A percentile compares a stretch with the other conserved stretches of the same genome.
These are phyloP conservation scores for Lepidonotus clava DNA, from an alignment of 2,888 invertebrate species.

Conservation along the genomic window DNA sequence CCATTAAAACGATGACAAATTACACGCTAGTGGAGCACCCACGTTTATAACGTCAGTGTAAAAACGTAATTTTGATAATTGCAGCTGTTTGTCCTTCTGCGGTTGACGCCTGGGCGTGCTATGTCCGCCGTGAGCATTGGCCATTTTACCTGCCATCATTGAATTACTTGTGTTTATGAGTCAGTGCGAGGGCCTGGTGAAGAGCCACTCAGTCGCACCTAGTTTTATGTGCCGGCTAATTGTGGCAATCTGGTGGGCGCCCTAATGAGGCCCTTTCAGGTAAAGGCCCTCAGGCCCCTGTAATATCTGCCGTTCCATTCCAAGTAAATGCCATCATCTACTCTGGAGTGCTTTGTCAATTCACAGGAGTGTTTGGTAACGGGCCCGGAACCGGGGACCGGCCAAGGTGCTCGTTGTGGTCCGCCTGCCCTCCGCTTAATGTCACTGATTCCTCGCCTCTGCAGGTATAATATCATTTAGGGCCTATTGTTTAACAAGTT, in stretches of 20 bases:
- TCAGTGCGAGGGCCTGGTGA: background rate
- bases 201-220: background rate
- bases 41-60: no score
- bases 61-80: no score
- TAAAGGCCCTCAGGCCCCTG: background rate
- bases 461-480: background rate
- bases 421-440: background rate
- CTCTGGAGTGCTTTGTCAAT: constrained; percentile 15
- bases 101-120: no score
- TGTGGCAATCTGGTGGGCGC: background rate
- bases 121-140: background rate
- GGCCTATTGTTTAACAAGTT: background rate
- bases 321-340: constrained; percentile 7
- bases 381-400: background rate
- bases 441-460: background rate
- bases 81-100: no score
- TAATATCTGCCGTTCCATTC: background rate
- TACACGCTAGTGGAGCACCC: no score
- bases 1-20: no score
- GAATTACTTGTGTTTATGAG: constrained; percentile 9
- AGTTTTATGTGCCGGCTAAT: constrained; percentile 4
- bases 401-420: no score
- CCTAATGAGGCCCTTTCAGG: background rate
- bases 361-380: background rate
- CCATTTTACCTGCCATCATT: background rate